Evolutionary conservation across 2,797 vertebrate genomes (phyloP).

Genomic region (Peromyscus nudipes): DNA sequence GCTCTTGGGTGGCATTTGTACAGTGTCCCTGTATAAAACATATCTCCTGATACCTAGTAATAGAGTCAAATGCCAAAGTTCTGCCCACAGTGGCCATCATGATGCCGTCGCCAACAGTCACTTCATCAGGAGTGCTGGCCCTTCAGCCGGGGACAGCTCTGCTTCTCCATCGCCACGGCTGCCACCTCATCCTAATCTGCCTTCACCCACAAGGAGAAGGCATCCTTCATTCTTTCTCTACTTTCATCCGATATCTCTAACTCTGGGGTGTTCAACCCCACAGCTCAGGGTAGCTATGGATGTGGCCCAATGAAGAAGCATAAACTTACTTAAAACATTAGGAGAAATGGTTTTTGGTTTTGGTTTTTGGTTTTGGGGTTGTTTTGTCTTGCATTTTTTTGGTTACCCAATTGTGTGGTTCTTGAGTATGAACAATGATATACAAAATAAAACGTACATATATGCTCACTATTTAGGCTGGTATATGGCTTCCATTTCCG

Average conservation of each 20-base stretch:
- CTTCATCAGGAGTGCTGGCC: not conserved
- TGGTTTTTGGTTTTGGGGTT: too few relatives aligned
- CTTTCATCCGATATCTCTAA: not conserved
- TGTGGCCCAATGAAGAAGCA: not conserved
- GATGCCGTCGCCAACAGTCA: not conserved
- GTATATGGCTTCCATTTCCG: not conserved
- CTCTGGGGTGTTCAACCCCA: not conserved
- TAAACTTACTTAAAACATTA: not conserved
- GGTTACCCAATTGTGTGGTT: not conserved
- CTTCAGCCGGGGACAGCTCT: not conserved
- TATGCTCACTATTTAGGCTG: not conserved
- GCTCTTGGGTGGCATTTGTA: not conserved
- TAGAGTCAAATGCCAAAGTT: conserved; percentile 20
- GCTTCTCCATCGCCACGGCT: not conserved
- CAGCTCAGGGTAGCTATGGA: not conserved
- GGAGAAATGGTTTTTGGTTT: not conserved
- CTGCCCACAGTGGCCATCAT: not conserved
- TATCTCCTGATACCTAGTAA: not conserved
- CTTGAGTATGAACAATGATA: not conserved
- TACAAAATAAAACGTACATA: not conserved
- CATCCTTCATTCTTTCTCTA: not conserved
- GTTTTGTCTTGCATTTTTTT: not conserved
- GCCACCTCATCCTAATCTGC: not conserved
- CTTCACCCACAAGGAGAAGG: not conserved
- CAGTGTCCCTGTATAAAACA: not conserved